Conservation (phyloP, 2,797 vertebrate species). For the Sebastes taczanowskii region DNA sequence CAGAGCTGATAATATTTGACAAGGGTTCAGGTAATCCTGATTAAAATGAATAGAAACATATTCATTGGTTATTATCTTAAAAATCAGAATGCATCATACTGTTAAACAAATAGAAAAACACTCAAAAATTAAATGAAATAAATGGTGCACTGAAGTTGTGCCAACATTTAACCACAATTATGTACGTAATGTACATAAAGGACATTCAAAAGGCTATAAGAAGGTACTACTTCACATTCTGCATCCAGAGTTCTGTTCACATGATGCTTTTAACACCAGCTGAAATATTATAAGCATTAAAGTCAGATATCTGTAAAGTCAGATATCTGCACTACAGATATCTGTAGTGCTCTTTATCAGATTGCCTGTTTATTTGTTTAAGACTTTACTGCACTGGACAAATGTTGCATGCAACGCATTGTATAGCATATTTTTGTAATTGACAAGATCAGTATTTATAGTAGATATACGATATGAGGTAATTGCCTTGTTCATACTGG, state of each 20-base stretch:
- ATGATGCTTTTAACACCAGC: neutral
- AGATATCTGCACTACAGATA: too few species aligned
- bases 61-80: neutral
- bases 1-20: neutral
- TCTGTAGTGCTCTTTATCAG: neutral
- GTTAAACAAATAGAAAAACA: neutral
- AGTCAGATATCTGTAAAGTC: too few species aligned
- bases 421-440: neutral
- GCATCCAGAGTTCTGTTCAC: neutral
- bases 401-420: neutral
- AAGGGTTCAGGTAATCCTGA: neutral
- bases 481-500: neutral
- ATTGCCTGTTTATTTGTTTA: neutral
- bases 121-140: neutral
- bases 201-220: neutral
- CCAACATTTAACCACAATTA: neutral
- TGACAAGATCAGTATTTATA: neutral
- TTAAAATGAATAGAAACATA: neutral
- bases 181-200: neutral
- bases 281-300: neutral
- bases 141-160: neutral
- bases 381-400: neutral
- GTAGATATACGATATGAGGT: neutral
- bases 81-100: neutral
- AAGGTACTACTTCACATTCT: neutral